phyloP scores from a whole-genome alignment of 1,140 invertebrate species.

The Penaeus vannamei region DNA sequence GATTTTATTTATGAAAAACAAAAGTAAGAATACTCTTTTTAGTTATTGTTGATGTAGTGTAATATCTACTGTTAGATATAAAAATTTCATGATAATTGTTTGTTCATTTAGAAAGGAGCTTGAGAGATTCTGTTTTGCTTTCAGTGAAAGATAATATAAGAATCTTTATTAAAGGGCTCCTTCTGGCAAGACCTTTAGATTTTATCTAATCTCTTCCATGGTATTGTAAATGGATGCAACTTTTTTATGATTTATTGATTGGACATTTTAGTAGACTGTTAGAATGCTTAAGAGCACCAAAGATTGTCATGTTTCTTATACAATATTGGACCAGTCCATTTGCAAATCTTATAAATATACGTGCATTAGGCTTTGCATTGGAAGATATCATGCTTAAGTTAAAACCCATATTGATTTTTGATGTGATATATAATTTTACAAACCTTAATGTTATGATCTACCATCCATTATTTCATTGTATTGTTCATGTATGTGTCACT shows the following conservation, averaged over 20 bases:
- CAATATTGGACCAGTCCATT: conserved; percentile 62
- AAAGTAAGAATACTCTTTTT: too few species aligned
- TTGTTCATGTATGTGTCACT: conserved; percentile 40
- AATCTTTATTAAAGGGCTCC: conserved; percentile 36
- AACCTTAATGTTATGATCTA: conserved; percentile 31
- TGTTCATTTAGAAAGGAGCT: conserved; percentile 24
- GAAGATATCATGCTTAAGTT: conserved; percentile 47
- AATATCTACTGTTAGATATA: conserved; percentile 44
- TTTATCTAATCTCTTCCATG: conserved; percentile 40
- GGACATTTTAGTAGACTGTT: conserved; percentile 26
- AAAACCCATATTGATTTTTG: conserved; percentile 25
- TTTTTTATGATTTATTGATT: conserved; percentile 44
- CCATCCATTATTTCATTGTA: conserved; percentile 22
- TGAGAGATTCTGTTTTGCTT: conserved; percentile 23
- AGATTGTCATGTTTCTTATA: conserved; percentile 45
- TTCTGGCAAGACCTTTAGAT: conserved; percentile 41
- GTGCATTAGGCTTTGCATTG: conserved; percentile 50
- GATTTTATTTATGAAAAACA: too few species aligned
- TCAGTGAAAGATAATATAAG: conserved; percentile 39
- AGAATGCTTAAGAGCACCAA: conserved; percentile 39
- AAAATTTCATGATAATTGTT: background rate
- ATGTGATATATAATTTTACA: conserved; percentile 45
- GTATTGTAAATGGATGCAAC: conserved; percentile 29
- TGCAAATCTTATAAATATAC: conserved; percentile 25
- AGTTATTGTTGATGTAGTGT: background rate